A percentile compares a stretch with the other conserved stretches of the same genome.
Conservation (phyloP, 1,140 invertebrate genomes). For the Drosophila teissieri region DNA sequence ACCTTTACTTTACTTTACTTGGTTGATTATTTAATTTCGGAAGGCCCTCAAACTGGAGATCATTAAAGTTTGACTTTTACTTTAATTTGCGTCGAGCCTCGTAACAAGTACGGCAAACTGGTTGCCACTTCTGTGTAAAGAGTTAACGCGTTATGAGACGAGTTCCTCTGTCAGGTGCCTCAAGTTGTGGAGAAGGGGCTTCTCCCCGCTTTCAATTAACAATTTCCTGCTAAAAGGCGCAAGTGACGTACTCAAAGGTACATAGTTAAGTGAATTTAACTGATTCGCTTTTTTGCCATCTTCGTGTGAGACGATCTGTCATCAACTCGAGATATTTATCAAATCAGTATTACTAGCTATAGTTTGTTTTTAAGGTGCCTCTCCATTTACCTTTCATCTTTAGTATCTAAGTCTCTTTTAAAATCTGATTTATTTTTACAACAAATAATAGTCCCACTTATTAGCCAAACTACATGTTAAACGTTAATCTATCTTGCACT, state of each 20-base stretch:
- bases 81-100: constrained; percentile 1
- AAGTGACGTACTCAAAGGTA: constrained; percentile 1
- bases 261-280: constrained; percentile 14
- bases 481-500: no score
- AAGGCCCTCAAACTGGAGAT: constrained; percentile 18
- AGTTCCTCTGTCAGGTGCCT: constrained; percentile 47
- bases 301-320: neutral
- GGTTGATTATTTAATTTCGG: constrained; percentile 55
- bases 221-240: constrained; percentile 25
- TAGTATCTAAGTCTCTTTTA: no score
- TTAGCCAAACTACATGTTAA: no score
- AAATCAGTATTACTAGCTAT: neutral
- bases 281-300: neutral
- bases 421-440: no score
- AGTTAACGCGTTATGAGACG: constrained; percentile 20
- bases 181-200: neutral
- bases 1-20: constrained; percentile 22
- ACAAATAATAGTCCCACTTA: no score
- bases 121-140: constrained; percentile 16
- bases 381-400: no score
- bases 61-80: constrained; percentile 49
- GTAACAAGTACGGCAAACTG: constrained; percentile 32
- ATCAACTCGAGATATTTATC: neutral
- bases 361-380: no score
- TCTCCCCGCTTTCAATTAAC: constrained; percentile 41